These are phyloP conservation scores for Mesorhabditis belari DNA, from an alignment of 2,888 invertebrate genomes.

Conservation along the genomic window DNA sequence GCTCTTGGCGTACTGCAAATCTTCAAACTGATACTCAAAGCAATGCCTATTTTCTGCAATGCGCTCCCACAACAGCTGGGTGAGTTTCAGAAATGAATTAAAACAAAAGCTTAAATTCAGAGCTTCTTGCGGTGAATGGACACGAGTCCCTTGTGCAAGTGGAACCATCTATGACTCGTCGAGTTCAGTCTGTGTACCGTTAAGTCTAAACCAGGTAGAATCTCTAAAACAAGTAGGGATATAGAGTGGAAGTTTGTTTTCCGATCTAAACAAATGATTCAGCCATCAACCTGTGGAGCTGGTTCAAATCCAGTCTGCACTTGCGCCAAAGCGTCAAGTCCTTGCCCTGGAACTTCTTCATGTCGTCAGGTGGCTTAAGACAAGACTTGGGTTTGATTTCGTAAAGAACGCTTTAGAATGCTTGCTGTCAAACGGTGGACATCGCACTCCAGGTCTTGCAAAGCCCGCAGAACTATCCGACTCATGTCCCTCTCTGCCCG, in stretches of 20 bases:
- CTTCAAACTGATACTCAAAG: slow-evolving; percentile 32
- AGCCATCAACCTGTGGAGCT: neutral
- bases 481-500: slow-evolving; percentile 22
- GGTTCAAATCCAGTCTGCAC: slow-evolving; percentile 24
- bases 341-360: slow-evolving; percentile 34
- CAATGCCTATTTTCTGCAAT: slow-evolving; percentile 45
- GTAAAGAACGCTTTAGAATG: slow-evolving; percentile 22
- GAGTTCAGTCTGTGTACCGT: slow-evolving; percentile 23
- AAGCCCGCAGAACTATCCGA: neutral
- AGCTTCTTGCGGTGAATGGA: slow-evolving; percentile 49
- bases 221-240: too few relatives aligned
- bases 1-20: slow-evolving; percentile 42
- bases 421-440: slow-evolving; percentile 33
- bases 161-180: slow-evolving; percentile 21
- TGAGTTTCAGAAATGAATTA: slow-evolving; percentile 7
- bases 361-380: slow-evolving; percentile 25
- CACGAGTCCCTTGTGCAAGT: slow-evolving; percentile 41
- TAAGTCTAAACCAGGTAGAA: slow-evolving; percentile 3
- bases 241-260: too few relatives aligned
- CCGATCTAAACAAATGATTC: too few relatives aligned
- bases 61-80: slow-evolving; percentile 37
- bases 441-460: neutral
- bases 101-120: slow-evolving; percentile 26
- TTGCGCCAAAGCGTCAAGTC: slow-evolving; percentile 21
- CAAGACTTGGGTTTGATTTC: neutral